A percentile compares a stretch with the other conserved stretches of the same genome.
These are phyloP conservation scores for Dasyornis broadbenti DNA, from an alignment of 2,113 vertebrate species.

Conservation along the genomic window DNA sequence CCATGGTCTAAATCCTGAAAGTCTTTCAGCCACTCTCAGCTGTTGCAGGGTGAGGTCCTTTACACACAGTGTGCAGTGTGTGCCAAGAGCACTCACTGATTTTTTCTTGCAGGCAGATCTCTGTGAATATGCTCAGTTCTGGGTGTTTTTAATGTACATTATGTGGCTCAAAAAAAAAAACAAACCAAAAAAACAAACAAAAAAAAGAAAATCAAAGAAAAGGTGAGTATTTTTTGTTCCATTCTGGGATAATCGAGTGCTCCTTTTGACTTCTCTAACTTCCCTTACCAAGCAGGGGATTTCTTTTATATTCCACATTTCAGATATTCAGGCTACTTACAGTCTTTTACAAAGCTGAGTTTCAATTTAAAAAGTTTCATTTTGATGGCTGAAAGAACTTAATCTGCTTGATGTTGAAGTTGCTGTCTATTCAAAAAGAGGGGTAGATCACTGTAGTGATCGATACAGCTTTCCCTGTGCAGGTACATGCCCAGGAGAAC, in stretches of 20 bases:
- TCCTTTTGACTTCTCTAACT: background rate
- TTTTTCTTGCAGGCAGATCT: background rate
- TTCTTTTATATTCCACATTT: background rate
- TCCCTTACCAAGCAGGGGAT: background rate
- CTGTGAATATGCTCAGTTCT: background rate
- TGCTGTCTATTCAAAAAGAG: background rate
- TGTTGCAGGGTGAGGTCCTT: background rate
- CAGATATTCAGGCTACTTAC: background rate
- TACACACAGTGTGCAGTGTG: background rate
- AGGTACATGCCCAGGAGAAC: background rate
- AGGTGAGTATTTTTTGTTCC: background rate
- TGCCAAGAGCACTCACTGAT: background rate
- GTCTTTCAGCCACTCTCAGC: background rate
- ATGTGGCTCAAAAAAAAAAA: background rate
- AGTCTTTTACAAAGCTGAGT: background rate
- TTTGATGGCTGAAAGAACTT: background rate
- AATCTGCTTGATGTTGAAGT: background rate
- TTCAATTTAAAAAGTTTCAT: background rate
- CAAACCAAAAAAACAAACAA: too few relatives aligned
- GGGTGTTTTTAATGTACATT: background rate
- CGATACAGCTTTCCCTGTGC: background rate
- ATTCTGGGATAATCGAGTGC: background rate
- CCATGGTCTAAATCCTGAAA: background rate
- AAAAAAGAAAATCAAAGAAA: background rate
- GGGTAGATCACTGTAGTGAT: background rate